A percentile compares a stretch with the other conserved stretches of the same genome.
Evolutionary conservation across 2,888 invertebrate species (phyloP).

Genomic region (Eupelmus urozonus): DNA sequence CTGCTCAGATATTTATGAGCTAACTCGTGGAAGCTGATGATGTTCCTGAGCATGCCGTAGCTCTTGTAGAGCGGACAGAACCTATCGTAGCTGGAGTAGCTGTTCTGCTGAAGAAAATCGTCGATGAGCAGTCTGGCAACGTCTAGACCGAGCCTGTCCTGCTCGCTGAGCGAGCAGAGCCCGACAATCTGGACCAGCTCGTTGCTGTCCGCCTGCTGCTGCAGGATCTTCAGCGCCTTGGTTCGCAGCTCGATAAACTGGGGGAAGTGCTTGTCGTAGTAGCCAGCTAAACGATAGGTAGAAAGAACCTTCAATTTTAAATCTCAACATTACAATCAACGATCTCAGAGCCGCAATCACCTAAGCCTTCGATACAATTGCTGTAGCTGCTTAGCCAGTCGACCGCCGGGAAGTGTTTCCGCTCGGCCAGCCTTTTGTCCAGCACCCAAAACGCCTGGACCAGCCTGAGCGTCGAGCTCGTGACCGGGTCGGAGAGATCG

Average conservation of each 20-base stretch:
- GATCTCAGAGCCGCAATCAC: not conserved
- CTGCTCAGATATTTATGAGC: constrained; percentile 94
- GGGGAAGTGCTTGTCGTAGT: constrained; percentile 96
- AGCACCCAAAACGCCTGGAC: constrained; percentile 99
- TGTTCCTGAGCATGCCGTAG: constrained; percentile 97
- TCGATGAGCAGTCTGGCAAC: constrained; percentile 97
- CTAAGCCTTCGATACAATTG: constrained; percentile 95
- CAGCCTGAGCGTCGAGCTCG: constrained; percentile 96
- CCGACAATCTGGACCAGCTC: constrained; percentile 99
- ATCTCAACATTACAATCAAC: not conserved
- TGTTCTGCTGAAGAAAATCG: constrained; percentile 99
- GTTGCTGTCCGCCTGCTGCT: constrained; percentile 98
- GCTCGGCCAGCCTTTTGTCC: constrained; percentile 97
- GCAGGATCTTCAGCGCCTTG: constrained; percentile 93
- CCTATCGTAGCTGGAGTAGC: constrained; percentile 92
- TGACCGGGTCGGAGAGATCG: constrained; percentile 99
- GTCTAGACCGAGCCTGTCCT: constrained; percentile 97
- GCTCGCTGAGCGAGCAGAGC: constrained; percentile 96
- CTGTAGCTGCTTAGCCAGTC: constrained; percentile 98
- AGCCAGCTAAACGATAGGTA: constrained; percentile 77
- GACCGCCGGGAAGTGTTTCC: constrained; percentile 99
- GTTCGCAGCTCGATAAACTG: constrained; percentile 96
- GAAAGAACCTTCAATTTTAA: not conserved
- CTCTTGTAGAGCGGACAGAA: constrained; percentile 99
- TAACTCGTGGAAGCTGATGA: constrained; percentile 97